A percentile compares a stretch with the other conserved stretches of the same genome.
phyloP scores from a whole-genome alignment of 2,797 vertebrate genomes.

The Mormyrops boulengeri region DNA sequence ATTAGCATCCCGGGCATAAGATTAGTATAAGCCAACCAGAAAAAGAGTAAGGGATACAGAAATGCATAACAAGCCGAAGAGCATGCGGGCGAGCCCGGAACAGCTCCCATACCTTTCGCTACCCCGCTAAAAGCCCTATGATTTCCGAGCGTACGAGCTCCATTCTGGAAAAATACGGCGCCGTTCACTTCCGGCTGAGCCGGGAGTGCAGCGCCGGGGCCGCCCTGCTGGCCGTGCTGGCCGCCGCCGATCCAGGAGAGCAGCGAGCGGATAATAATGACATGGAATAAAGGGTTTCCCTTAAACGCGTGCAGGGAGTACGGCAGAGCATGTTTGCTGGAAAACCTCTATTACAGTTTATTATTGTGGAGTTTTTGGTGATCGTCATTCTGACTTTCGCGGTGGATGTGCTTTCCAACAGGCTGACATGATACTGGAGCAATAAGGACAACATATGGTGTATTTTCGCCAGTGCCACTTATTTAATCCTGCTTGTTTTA shows the following conservation, averaged over 20 bases:
- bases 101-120: background rate
- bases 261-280: background rate
- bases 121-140: background rate
- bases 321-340: background rate
- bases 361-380: background rate
- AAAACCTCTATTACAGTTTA: background rate
- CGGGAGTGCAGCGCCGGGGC: background rate
- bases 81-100: no score
- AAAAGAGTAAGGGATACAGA: background rate
- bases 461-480: background rate
- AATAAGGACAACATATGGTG: background rate
- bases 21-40: background rate
- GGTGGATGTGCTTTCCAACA: background rate
- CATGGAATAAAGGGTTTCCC: background rate
- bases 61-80: background rate
- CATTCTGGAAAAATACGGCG: background rate
- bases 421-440: background rate
- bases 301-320: background rate
- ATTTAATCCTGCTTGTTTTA: background rate
- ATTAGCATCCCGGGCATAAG: background rate
- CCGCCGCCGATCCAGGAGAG: background rate
- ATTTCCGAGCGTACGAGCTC: background rate
- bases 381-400: background rate
- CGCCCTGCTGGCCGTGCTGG: background rate
- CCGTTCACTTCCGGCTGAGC: background rate